Conservation (phyloP, 2,888 invertebrate species). For the Cyclophora punctaria region DNA sequence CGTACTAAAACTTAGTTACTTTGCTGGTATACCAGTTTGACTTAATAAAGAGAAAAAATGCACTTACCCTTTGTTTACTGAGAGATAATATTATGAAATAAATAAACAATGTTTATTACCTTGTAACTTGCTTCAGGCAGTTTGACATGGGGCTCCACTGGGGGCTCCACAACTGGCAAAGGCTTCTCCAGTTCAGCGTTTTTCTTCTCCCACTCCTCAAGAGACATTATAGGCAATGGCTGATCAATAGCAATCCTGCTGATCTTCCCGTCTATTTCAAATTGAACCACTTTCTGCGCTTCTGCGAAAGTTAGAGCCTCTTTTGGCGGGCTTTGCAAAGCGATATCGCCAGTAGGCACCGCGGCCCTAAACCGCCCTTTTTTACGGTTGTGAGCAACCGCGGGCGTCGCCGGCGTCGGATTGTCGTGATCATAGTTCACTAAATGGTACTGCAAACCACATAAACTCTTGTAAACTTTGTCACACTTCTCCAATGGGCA, state of each 20-base stretch:
- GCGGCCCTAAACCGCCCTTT: slow-evolving; percentile 76
- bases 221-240: slow-evolving; percentile 79
- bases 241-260: slow-evolving; percentile 80
- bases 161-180: slow-evolving; percentile 55
- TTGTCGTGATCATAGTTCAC: slow-evolving; percentile 90
- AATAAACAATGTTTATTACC: slow-evolving; percentile 28
- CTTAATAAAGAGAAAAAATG: too few relatives aligned
- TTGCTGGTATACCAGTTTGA: too few relatives aligned
- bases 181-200: slow-evolving; percentile 65
- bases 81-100: neutral
- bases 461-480: slow-evolving; percentile 89
- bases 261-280: slow-evolving; percentile 88
- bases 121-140: slow-evolving; percentile 66
- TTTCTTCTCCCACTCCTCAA: slow-evolving; percentile 78
- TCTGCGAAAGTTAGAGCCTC: slow-evolving; percentile 88
- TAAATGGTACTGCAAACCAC: slow-evolving; percentile 89
- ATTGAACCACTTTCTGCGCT: slow-evolving; percentile 88
- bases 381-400: slow-evolving; percentile 77
- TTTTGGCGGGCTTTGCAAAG: slow-evolving; percentile 70
- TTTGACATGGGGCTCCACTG: slow-evolving; percentile 60
- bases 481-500: slow-evolving; percentile 91
- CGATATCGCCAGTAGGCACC: slow-evolving; percentile 74
- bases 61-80: too few relatives aligned
- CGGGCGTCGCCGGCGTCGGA: slow-evolving; percentile 78
- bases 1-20: too few relatives aligned